phyloP scores from a whole-genome alignment of 2,113 vertebrate genomes.

The Sitta europaea region DNA sequence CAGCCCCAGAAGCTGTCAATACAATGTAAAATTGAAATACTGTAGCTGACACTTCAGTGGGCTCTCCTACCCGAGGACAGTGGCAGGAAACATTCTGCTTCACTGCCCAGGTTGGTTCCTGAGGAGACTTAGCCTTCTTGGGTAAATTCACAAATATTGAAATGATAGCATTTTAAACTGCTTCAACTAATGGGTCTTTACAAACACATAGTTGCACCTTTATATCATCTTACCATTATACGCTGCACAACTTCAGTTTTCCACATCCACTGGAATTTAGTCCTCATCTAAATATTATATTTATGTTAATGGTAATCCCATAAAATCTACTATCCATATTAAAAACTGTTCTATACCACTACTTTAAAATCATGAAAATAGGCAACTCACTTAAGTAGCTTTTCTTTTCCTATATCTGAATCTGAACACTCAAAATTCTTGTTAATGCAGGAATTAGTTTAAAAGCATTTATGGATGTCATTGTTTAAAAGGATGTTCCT shows the following conservation, averaged over 20 bases:
- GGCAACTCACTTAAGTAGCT: not conserved
- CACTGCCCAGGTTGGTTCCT: not conserved
- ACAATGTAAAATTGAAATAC: not conserved
- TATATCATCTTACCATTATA: not conserved
- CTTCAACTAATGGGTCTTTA: not conserved
- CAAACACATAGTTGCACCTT: not conserved
- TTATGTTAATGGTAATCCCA: not conserved
- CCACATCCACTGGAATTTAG: not conserved
- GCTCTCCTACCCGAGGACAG: not conserved
- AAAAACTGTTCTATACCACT: not conserved
- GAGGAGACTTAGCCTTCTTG: not conserved
- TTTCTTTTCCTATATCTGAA: not conserved
- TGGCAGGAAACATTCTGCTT: not conserved
- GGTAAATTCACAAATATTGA: not conserved
- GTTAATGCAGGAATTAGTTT: not conserved
- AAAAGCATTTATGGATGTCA: not conserved
- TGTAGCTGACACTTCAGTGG: not conserved
- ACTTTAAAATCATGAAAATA: not conserved
- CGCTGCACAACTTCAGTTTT: not conserved
- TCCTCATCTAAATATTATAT: not conserved
- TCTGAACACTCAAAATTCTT: not conserved
- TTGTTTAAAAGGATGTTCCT: slow-evolving; percentile 5
- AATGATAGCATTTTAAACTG: not conserved
- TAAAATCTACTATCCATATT: not conserved
- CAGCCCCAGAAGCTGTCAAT: not conserved